These are phyloP conservation scores for Cephalotes varians DNA, from an alignment of 2,888 invertebrate genomes.

Conservation along the genomic window DNA sequence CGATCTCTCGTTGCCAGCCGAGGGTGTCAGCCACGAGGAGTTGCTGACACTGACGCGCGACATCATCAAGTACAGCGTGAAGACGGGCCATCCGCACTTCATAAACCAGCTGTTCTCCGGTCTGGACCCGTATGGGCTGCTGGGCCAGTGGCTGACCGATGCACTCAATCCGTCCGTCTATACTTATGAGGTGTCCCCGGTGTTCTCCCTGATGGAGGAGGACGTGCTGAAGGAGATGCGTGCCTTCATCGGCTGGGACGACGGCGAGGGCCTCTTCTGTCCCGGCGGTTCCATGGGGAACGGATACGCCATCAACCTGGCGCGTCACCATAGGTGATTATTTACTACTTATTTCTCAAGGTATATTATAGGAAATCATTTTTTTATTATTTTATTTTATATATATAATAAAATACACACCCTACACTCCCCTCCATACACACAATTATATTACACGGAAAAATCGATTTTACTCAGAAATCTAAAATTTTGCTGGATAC, in stretches of 20 bases:
- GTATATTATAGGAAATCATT: not conserved
- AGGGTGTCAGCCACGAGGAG: constrained; percentile 89
- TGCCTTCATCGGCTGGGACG: constrained; percentile 91
- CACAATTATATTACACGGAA: no score
- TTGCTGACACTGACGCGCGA: constrained; percentile 90
- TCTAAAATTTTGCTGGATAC: no score
- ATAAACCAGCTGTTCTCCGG: constrained; percentile 95
- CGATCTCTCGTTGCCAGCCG: constrained; percentile 89
- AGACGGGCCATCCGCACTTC: constrained; percentile 96
- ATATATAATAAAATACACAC: not conserved
- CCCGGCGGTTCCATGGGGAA: constrained; percentile 97
- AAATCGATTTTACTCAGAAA: no score
- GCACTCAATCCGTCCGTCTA: constrained; percentile 95
- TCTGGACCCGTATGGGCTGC: constrained; percentile 93
- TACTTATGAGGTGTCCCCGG: constrained; percentile 96
- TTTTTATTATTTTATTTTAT: not conserved
- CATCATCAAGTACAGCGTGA: constrained; percentile 94
- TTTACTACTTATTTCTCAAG: not conserved
- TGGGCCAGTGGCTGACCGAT: constrained; percentile 95
- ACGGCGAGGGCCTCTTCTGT: constrained; percentile 95
- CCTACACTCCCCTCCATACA: no score
- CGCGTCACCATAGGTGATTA: constrained; percentile 87
- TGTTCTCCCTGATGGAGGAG: constrained; percentile 95
- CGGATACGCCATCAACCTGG: constrained; percentile 96
- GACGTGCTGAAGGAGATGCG: constrained; percentile 93